phyloP scores from a whole-genome alignment of 2,797 vertebrate species.

The Gambusia yucatana region DNA sequence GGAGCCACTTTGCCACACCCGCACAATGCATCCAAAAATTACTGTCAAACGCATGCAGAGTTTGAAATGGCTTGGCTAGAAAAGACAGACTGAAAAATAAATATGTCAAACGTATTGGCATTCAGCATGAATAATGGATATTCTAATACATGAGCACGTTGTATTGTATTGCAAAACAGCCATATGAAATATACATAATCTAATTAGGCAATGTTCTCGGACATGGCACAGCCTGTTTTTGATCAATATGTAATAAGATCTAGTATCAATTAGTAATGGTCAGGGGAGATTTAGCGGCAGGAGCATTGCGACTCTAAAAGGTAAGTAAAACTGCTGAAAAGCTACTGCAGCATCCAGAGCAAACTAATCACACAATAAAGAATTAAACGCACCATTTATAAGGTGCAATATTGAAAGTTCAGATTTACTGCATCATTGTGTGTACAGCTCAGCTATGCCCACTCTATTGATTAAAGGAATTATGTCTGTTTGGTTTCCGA shows the following conservation, averaged over 20 bases:
- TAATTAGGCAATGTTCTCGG: slow-evolving; percentile 76
- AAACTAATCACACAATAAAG: slow-evolving; percentile 57
- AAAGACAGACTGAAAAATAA: slow-evolving; percentile 70
- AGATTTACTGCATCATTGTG: slow-evolving; percentile 58
- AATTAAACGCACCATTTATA: slow-evolving; percentile 58
- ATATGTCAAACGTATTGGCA: slow-evolving; percentile 74
- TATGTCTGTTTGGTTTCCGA: slow-evolving; percentile 43
- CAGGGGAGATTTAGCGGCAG: slow-evolving; percentile 48
- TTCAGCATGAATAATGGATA: slow-evolving; percentile 75
- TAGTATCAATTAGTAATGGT: slow-evolving; percentile 77
- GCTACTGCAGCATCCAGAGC: slow-evolving; percentile 22
- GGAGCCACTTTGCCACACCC: slow-evolving; percentile 69
- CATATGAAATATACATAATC: slow-evolving; percentile 78
- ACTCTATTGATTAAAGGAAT: slow-evolving; percentile 60
- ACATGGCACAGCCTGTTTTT: slow-evolving; percentile 68
- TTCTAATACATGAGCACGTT: slow-evolving; percentile 71
- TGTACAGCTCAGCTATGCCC: slow-evolving; percentile 50
- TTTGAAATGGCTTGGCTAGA: slow-evolving; percentile 60
- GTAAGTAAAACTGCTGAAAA: slow-evolving; percentile 59
- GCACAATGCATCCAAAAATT: slow-evolving; percentile 70
- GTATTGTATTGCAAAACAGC: slow-evolving; percentile 75
- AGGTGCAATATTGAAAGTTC: slow-evolving; percentile 52
- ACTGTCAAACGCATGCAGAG: slow-evolving; percentile 70
- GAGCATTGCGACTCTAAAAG: slow-evolving; percentile 44
- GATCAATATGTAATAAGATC: slow-evolving; percentile 82